Percentiles rank a stretch among this genome's conserved stretches.
Conservation (phyloP, 2,797 vertebrate species). For the Cichlasoma orientale region DNA sequence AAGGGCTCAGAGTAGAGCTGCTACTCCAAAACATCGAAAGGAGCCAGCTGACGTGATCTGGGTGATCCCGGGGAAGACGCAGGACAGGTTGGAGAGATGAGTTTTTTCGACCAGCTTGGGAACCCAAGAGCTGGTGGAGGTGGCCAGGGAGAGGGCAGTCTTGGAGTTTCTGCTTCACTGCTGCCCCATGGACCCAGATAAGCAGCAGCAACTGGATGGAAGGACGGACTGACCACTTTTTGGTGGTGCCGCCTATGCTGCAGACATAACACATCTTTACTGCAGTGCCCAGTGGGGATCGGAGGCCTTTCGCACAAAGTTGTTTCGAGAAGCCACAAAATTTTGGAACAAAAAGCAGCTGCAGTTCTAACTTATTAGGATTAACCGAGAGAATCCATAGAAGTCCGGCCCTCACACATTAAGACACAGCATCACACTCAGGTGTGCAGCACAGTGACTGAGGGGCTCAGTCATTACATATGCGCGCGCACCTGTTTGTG, state of each 20-base stretch:
- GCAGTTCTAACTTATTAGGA: background rate
- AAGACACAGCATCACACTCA: background rate
- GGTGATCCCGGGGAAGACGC: background rate
- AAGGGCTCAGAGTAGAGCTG: background rate
- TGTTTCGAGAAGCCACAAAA: background rate
- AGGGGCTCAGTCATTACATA: slow-evolving; percentile 15
- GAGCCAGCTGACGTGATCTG: too few relatives aligned
- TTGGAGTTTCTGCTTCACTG: too few relatives aligned
- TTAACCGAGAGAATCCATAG: background rate
- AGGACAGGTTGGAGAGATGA: background rate
- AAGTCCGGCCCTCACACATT: background rate
- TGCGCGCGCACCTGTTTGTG: background rate
- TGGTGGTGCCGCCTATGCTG: background rate
- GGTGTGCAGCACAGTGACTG: background rate
- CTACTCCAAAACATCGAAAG: background rate
- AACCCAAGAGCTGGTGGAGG: too few relatives aligned
- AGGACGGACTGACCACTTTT: background rate
- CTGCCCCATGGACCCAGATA: background rate
- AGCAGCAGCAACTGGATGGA: background rate
- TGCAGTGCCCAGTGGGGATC: background rate
- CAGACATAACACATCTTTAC: background rate
- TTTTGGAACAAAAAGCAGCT: background rate
- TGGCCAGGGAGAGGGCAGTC: too few relatives aligned
- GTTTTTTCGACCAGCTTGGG: background rate
- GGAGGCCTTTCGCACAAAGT: background rate